These are phyloP conservation scores for Dryococelus australis DNA, from an alignment of 2,888 invertebrate genomes.

Conservation along the genomic window DNA sequence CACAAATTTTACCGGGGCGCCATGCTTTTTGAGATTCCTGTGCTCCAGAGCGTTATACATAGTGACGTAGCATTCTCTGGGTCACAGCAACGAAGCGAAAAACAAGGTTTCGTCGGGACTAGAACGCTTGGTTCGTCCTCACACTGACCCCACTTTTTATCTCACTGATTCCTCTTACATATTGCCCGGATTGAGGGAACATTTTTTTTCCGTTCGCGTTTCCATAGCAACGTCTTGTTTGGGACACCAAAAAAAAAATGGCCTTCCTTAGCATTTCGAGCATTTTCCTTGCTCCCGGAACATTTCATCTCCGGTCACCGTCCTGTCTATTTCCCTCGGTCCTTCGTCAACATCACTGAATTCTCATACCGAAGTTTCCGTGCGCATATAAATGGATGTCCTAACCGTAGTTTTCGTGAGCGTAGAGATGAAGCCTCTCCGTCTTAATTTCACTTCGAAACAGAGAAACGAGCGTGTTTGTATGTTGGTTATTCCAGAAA, in stretches of 20 bases:
- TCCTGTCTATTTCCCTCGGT: background rate
- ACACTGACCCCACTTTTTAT: background rate
- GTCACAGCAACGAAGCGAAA: too few relatives aligned
- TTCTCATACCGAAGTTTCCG: background rate
- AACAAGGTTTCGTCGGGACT: too few relatives aligned
- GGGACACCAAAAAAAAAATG: background rate
- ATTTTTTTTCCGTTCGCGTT: background rate
- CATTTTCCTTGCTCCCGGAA: background rate
- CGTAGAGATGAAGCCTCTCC: background rate
- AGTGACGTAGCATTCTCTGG: too few relatives aligned
- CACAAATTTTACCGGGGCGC: too few relatives aligned
- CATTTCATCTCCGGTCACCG: background rate
- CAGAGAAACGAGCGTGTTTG: too few relatives aligned
- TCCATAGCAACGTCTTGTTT: background rate
- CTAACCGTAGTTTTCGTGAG: background rate
- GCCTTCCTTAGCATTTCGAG: background rate
- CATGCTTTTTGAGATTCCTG: too few relatives aligned
- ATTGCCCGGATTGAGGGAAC: background rate
- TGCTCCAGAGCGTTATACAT: too few relatives aligned
- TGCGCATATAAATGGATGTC: background rate
- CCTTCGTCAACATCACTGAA: background rate
- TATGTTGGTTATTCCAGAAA: background rate
- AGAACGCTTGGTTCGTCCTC: background rate
- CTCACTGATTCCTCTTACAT: background rate
- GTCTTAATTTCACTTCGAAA: too few relatives aligned